Evolutionary conservation across 2,797 vertebrate genomes (phyloP), one percentile per base, ranked within the genome.

Genomic region (Craterocephalus amniculus): DNA sequence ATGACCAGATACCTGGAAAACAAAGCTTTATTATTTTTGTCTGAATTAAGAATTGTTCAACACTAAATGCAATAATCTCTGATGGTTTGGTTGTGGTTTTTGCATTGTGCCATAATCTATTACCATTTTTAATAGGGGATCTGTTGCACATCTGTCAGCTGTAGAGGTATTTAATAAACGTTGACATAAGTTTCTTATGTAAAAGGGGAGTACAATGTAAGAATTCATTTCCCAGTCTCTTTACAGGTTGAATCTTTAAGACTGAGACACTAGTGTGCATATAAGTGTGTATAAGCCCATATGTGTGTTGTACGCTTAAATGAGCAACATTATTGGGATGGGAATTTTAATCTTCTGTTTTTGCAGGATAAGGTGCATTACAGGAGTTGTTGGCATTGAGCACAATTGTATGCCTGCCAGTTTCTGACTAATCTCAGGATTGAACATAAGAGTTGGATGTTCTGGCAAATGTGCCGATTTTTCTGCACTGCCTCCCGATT

Each of bases 401-500:
- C 48, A 16, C 29, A 29, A 24, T 38, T 66, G 72, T 70, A 26
- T 36, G 49, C 49, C 67, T 57, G 70, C 72, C 77, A 79, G 63
- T 66, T 79, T 72, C 58, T 45, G 64, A 74, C 58, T 83, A 75
- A 86, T 87, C 67, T 83, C 34, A 52, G 71, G 72, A 74, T 78
- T 80, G 57, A 73, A 67, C 57, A 56, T 62, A 48, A 72, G 71
- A 63, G 58, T 71, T 71, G 67, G 73, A 67, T 76, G 64, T 80
- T 81, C 67, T 68, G 63, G 55, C 55, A 67, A 66, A 78, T 77
- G 69, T 79, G 66, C 10, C 9, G 26, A 67, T 79, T 77, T 59
- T 62, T 26, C 64, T 48, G 52, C 26, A 6, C 32, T 68, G 35
- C 36, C 65, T 76, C 51, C 67, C 58, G 67, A 51, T 78, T 69